Conservation (phyloP, 2,113 vertebrate species). For the Myrmecobius fasciatus region DNA sequence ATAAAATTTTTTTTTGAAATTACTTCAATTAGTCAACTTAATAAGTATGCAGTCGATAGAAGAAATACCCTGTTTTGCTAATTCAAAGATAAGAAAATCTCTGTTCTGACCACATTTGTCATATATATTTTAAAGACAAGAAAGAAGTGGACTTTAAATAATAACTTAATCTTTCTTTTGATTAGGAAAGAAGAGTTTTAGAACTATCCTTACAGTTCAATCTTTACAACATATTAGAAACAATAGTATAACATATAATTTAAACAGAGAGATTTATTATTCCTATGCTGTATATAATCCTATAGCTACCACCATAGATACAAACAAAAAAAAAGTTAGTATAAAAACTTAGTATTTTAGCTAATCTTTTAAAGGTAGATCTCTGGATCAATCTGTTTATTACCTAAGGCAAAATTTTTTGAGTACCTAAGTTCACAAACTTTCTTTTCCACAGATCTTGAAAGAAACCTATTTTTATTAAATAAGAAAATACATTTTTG, state of each 20-base stretch:
- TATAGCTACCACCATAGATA: neutral
- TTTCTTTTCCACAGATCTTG: neutral
- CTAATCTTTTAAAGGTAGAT: neutral
- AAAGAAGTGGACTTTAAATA: constrained; percentile 44
- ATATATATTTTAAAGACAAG: constrained; percentile 1
- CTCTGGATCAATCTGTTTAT: neutral
- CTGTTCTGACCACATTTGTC: constrained; percentile 28
- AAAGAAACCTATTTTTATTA: constrained; percentile 24
- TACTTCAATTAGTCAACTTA: constrained; percentile 9
- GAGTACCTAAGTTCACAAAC: neutral
- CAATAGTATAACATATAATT: neutral
- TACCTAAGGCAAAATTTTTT: constrained; percentile 36
- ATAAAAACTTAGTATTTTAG: neutral
- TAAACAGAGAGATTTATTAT: constrained; percentile 34
- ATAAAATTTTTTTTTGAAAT: constrained; percentile 40
- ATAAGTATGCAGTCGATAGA: neutral
- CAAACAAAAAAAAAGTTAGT: neutral
- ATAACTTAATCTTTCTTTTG: constrained; percentile 15
- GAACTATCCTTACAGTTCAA: constrained; percentile 15
- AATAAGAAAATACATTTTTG: constrained; percentile 39
- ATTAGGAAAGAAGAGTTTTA: constrained; percentile 26
- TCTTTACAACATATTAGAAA: neutral
- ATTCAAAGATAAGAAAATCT: constrained; percentile 40
- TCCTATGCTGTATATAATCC: constrained; percentile 28
- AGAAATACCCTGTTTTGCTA: neutral